Evolutionary conservation across 2,888 invertebrate species (phyloP), one percentile per base, ranked within the genome.

Genomic region (Drosophila greeni): DNA sequence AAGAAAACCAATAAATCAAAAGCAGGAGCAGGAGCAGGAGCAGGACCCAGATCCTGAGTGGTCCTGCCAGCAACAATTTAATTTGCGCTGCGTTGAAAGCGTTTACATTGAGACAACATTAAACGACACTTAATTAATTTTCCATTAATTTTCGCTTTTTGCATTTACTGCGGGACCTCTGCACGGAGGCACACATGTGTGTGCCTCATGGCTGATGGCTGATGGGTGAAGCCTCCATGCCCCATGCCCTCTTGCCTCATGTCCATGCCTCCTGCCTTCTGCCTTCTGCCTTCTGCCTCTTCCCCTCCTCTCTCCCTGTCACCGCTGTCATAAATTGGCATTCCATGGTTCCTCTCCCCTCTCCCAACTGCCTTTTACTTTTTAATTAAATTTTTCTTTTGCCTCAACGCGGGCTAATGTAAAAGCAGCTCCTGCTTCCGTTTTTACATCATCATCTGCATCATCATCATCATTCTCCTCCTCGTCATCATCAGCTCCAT

Each of bases 61-160:
- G 23, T 51, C 43, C 54, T 36, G 47, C 39, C 58, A 69, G 57
- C 65, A 76, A 79, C 82, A 79, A 79, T 79, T 79, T 79, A 79
- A 79, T 79, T 79, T 79, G 67, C 72, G 71, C 43, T 74, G 74
- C 76, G 82, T 70, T 79, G 82, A 79, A 82, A 79, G 78, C 82
- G 80, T 79, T 79, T 79, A 74, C 82, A 79, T 79, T 79, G 78
- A 76, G 82, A 79, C 78, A 79, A 79, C 80, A 79, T 79, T 82
- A 79, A 79, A 68, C 75, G 82, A 70, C 78, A 79, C 78, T 79
- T 79, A 82, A 79, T 79, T 82, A 79, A 79, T 79, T 79, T 79
- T 79, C 82, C 82, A 79, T 79, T 82, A 76, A 79, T 79, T 76
- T 82, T 74, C 65, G 59, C 73, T 68, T 75, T 72, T 64, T 62